These are phyloP conservation scores for Loriculus beryllinus DNA, from an alignment of 2,797 vertebrate genomes.

Conservation along the genomic window DNA sequence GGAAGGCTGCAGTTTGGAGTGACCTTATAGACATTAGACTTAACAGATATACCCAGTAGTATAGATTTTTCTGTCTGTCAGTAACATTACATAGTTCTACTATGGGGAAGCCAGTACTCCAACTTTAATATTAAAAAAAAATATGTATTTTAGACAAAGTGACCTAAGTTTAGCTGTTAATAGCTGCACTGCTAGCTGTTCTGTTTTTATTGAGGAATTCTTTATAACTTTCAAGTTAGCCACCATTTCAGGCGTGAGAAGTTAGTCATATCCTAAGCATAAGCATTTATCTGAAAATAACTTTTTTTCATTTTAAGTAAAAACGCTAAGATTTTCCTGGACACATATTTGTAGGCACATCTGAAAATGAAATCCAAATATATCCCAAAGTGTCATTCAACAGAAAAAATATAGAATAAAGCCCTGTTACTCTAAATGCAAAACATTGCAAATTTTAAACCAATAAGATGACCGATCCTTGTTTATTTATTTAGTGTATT, in stretches of 20 bases:
- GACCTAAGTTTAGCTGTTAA: not conserved
- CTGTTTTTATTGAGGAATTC: not conserved
- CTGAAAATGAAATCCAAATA: not conserved
- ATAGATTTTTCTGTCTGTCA: not conserved
- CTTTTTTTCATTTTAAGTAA: not conserved
- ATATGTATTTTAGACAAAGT: not conserved
- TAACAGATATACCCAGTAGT: not conserved
- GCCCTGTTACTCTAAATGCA: not conserved
- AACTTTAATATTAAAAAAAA: not conserved
- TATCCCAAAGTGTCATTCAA: not conserved
- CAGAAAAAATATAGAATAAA: not conserved
- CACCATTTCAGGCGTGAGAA: not conserved
- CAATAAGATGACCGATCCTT: not conserved
- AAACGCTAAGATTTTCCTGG: not conserved
- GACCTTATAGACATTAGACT: not conserved
- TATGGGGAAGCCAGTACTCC: not conserved
- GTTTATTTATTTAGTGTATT: not conserved
- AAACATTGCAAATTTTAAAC: not conserved
- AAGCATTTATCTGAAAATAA: not conserved
- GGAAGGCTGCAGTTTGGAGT: not conserved
- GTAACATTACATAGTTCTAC: not conserved
- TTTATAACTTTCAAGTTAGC: not conserved
- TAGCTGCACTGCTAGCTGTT: not conserved
- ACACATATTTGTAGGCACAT: not conserved
- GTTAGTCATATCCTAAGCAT: not conserved